A percentile compares a stretch with the other conserved stretches of the same genome.
Evolutionary conservation across 2,888 invertebrate species (phyloP).

Genomic region (Leptopilina drosophilae): DNA sequence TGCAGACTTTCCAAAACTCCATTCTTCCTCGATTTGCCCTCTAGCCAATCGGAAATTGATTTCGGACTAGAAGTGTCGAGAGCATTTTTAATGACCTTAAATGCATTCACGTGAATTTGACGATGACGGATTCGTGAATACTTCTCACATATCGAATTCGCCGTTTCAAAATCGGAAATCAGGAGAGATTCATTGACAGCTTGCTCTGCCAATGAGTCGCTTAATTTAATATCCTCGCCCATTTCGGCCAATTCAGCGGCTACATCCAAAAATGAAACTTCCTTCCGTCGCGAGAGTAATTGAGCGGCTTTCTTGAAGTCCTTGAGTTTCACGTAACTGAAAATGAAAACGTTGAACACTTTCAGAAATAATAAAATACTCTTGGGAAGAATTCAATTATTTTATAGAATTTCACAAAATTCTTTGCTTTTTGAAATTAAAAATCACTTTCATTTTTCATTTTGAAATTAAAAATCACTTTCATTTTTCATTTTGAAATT

Average conservation of each 20-base stretch:
- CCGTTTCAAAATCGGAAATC: constrained; percentile 56
- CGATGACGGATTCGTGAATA: constrained; percentile 63
- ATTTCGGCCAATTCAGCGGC: constrained; percentile 80
- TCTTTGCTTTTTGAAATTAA: too few relatives aligned
- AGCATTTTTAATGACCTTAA: constrained; percentile 58
- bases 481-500: too few relatives aligned
- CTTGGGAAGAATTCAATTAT: too few relatives aligned
- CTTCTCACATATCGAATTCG: constrained; percentile 59
- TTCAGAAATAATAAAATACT: too few relatives aligned
- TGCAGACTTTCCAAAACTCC: constrained; percentile 60
- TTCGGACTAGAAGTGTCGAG: constrained; percentile 50
- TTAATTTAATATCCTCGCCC: constrained; percentile 59
- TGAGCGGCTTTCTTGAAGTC: constrained; percentile 82
- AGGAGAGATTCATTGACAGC: constrained; percentile 62
- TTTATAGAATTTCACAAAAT: too few relatives aligned
- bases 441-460: too few relatives aligned
- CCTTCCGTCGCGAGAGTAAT: constrained; percentile 79
- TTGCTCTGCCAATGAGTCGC: constrained; percentile 65
- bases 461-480: too few relatives aligned
- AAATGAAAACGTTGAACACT: background rate
- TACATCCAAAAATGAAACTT: constrained; percentile 79
- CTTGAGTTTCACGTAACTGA: constrained; percentile 81
- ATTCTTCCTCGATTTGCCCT: constrained; percentile 52
- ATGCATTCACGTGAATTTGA: constrained; percentile 62
- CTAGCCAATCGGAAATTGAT: constrained; percentile 61